Conservation (phyloP, 2,113 vertebrate species). For the Pimephales promelas region DNA sequence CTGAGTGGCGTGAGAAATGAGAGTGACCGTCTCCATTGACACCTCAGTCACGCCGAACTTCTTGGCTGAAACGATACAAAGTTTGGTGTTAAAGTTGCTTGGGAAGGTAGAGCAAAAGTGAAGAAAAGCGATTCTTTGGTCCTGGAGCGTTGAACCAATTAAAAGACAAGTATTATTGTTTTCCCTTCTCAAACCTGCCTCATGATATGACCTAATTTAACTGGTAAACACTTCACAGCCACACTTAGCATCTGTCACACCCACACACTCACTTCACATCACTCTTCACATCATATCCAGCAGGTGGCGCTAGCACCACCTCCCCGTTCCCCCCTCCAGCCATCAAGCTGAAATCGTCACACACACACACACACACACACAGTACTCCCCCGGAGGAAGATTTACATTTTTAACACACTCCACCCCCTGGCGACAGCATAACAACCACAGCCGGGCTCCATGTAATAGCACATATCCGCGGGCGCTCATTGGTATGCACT, state of each 20-base stretch:
- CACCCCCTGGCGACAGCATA: slow-evolving; percentile 62
- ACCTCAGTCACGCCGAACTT: slow-evolving; percentile 85
- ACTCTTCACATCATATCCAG: slow-evolving; percentile 18
- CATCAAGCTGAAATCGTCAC: slow-evolving; percentile 32
- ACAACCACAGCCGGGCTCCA: slow-evolving; percentile 53
- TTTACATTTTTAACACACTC: slow-evolving; percentile 61
- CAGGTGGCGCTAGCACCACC: slow-evolving; percentile 49
- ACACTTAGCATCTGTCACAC: slow-evolving; percentile 12
- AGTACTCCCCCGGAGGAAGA: slow-evolving; percentile 51
- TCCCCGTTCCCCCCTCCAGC: slow-evolving; percentile 54
- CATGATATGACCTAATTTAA: slow-evolving; percentile 28
- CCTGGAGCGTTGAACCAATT: slow-evolving; percentile 15
- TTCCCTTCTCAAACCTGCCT: slow-evolving; percentile 25
- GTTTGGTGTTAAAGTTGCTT: background rate
- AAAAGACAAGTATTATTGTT: slow-evolving; percentile 29
- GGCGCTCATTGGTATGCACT: slow-evolving; percentile 58
- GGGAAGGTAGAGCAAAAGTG: background rate
- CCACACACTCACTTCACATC: slow-evolving; percentile 23
- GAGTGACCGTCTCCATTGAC: slow-evolving; percentile 82
- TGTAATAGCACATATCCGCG: slow-evolving; percentile 59
- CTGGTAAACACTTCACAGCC: slow-evolving; percentile 26
- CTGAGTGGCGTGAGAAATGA: slow-evolving; percentile 85
- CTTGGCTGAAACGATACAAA: slow-evolving; percentile 72
- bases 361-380: slow-evolving; percentile 11
- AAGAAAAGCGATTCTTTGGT: background rate